phyloP scores from a whole-genome alignment of 2,888 invertebrate genomes.

The Drosophila basisetae region DNA sequence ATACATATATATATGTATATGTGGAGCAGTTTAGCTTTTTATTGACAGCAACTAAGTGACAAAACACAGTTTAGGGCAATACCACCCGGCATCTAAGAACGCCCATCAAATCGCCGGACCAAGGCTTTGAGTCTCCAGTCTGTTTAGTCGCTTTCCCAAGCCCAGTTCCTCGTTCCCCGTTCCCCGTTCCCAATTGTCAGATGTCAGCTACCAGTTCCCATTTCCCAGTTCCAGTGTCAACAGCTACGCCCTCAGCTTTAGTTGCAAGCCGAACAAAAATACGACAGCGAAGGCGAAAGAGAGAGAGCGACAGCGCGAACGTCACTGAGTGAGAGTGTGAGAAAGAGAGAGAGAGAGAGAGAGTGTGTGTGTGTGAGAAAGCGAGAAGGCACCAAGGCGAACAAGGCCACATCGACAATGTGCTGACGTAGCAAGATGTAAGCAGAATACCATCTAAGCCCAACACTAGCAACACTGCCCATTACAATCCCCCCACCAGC shows the following conservation, averaged over 20 bases:
- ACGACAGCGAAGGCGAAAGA: conserved; percentile 19
- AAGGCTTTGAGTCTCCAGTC: conserved; percentile 25
- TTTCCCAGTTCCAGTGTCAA: conserved; percentile 35
- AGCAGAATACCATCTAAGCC: conserved; percentile 3
- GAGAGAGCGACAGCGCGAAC: neutral
- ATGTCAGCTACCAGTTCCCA: conserved; percentile 12
- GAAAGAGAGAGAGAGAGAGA: neutral
- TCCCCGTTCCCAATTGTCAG: conserved; percentile 14
- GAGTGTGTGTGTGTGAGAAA: neutral
- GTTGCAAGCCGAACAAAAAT: conserved; percentile 38
- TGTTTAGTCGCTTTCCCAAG: neutral
- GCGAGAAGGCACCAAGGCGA: neutral
- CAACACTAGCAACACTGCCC: neutral
- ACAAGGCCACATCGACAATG: conserved; percentile 30
- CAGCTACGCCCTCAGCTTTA: conserved; percentile 33
- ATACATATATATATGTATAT: neutral
- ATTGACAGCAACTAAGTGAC: conserved; percentile 71
- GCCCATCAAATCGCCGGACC: conserved; percentile 59
- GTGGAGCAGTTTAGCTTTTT: conserved; percentile 43
- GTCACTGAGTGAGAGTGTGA: neutral
- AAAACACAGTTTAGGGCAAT: conserved; percentile 59
- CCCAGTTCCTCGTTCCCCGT: conserved; percentile 3
- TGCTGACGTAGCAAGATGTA: conserved; percentile 62
- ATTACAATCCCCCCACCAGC: neutral
- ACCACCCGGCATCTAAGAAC: conserved; percentile 26